Conservation (phyloP, 2,797 vertebrate species). For the Lemur catta region DNA sequence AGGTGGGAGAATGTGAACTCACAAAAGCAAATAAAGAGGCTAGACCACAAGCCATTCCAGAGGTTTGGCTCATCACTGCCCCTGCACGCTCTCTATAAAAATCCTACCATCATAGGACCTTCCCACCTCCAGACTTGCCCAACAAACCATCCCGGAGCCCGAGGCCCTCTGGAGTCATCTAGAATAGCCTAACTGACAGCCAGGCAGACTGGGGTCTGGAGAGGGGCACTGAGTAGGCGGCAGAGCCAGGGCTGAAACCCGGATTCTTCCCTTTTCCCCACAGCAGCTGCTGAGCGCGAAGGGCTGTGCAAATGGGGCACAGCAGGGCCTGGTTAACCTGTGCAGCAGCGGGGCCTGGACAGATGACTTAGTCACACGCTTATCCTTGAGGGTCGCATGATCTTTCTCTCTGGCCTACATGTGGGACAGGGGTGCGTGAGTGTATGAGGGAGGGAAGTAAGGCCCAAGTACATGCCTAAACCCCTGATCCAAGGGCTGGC, state of each 20-base stretch:
- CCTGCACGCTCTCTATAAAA: not conserved
- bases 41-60: not conserved
- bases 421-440: not conserved
- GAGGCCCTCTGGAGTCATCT: not conserved
- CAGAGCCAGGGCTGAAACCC: not conserved
- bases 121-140: not conserved
- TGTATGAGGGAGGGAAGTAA: not conserved
- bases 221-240: not conserved
- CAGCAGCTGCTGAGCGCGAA: not conserved
- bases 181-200: not conserved
- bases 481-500: not conserved
- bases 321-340: not conserved
- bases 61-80: not conserved
- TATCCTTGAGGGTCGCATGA: not conserved
- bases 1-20: not conserved
- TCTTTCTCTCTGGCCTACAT: not conserved
- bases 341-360: not conserved
- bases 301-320: not conserved
- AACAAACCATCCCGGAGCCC: not conserved
- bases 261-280: fast-evolving
- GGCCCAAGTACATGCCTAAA: not conserved
- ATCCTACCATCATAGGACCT: not conserved
- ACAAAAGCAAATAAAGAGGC: not conserved
- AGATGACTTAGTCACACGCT: not conserved
- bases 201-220: not conserved